Percentiles rank a stretch among this genome's conserved stretches.
Evolutionary conservation across 2,113 vertebrate genomes (phyloP).

Genomic region (Siniperca knerii): DNA sequence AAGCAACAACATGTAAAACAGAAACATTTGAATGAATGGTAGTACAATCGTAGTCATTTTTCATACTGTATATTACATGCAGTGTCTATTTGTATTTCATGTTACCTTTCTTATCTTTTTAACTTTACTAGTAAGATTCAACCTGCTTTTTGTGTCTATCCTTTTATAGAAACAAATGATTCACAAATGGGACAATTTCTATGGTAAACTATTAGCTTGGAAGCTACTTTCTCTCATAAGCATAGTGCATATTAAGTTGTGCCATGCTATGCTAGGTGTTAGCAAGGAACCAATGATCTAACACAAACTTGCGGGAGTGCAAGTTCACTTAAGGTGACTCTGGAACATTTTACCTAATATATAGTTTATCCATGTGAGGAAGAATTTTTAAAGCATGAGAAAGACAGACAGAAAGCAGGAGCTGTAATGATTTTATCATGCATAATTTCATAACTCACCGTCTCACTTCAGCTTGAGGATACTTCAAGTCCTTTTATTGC

Average conservation of each 20-base stretch:
- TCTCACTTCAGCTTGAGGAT: constrained; percentile 3
- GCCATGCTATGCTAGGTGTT: neutral
- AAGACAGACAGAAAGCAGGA: neutral
- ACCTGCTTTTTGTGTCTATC: too few species aligned
- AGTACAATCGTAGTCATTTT: too few species aligned
- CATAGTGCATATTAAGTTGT: neutral
- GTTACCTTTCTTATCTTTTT: too few species aligned
- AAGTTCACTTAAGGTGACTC: neutral
- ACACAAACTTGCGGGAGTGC: neutral
- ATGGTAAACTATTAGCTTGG: neutral
- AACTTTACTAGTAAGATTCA: too few species aligned
- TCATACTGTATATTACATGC: too few species aligned
- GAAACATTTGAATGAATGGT: too few species aligned
- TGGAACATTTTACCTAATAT: neutral
- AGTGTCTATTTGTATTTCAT: too few species aligned
- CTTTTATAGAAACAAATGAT: neutral
- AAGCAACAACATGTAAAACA: too few species aligned
- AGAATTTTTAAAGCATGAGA: neutral
- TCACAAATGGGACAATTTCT: neutral
- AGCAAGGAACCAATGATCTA: neutral
- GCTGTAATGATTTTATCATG: constrained; percentile 9
- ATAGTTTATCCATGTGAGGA: neutral
- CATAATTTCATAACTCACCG: constrained; percentile 24
- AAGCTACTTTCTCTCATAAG: neutral
- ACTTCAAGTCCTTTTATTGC: neutral